These are phyloP conservation scores for Synergus itoensis DNA, from an alignment of 2,888 invertebrate species.

Conservation along the genomic window DNA sequence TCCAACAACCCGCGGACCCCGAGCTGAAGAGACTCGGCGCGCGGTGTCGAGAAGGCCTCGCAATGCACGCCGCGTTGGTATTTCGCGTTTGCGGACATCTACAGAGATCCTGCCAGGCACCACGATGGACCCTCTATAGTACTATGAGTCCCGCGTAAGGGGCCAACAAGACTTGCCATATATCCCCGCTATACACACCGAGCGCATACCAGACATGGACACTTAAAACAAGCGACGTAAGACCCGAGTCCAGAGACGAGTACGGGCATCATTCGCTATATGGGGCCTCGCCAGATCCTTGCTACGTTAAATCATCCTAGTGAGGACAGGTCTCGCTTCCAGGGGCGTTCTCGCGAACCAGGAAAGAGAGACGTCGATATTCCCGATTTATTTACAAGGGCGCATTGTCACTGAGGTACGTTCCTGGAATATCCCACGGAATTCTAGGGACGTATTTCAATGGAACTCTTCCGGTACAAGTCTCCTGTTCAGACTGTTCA, in stretches of 20 bases:
- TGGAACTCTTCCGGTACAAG: slow-evolving; percentile 38
- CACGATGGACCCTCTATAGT: slow-evolving; percentile 41
- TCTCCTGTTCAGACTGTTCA: slow-evolving; percentile 31
- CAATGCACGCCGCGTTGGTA: slow-evolving; percentile 52
- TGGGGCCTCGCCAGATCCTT: slow-evolving; percentile 49
- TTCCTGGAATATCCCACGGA: slow-evolving; percentile 40
- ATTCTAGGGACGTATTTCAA: slow-evolving; percentile 36
- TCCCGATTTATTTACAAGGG: slow-evolving; percentile 41
- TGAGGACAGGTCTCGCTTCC: slow-evolving; percentile 46
- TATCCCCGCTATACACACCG: slow-evolving; percentile 65
- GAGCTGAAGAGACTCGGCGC: slow-evolving; percentile 10
- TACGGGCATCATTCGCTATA: slow-evolving; percentile 55
- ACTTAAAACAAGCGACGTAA: slow-evolving; percentile 65
- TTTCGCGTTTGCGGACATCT: slow-evolving; percentile 56
- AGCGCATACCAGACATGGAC: slow-evolving; percentile 70
- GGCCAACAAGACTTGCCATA: slow-evolving; percentile 64
- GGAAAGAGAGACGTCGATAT: slow-evolving; percentile 47
- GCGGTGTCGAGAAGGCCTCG: slow-evolving; percentile 50
- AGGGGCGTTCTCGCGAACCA: slow-evolving; percentile 43
- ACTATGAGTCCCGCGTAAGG: slow-evolving; percentile 44
- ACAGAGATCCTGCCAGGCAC: slow-evolving; percentile 45
- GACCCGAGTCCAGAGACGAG: slow-evolving; percentile 53
- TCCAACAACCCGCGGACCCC: slow-evolving; percentile 56
- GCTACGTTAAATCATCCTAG: slow-evolving; percentile 64
- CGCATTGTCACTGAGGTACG: slow-evolving; percentile 40